phyloP scores from a whole-genome alignment of 2,888 invertebrate species.

The Tetragonisca angustula region DNA sequence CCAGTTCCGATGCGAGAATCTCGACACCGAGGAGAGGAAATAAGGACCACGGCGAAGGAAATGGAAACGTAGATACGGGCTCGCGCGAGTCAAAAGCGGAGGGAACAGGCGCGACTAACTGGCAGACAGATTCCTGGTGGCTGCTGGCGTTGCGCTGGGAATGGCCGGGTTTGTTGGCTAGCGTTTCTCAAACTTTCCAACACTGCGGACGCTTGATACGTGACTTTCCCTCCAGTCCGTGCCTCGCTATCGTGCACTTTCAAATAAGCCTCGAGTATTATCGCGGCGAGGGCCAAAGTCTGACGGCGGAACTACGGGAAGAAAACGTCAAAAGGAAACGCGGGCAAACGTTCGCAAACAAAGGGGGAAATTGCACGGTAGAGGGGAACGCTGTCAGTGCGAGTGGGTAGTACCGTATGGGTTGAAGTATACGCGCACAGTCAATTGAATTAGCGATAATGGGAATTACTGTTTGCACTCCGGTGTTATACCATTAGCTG shows the following conservation, averaged over 20 bases:
- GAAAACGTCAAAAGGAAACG: neutral
- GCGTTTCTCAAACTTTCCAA: constrained; percentile 32
- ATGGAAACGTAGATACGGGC: constrained; percentile 24
- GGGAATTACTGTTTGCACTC: constrained; percentile 6
- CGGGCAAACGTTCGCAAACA: neutral
- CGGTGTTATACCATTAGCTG: constrained; percentile 4
- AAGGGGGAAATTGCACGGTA: neutral
- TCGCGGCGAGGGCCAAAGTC: neutral
- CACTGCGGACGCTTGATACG: constrained; percentile 28
- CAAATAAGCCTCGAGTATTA: constrained; percentile 4
- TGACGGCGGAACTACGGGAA: neutral
- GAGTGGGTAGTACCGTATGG: neutral
- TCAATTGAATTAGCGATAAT: constrained; percentile 10
- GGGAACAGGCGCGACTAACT: constrained; percentile 2
- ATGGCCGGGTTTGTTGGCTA: neutral
- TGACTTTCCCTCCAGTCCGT: constrained; percentile 26
- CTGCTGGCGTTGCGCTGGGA: constrained; percentile 1
- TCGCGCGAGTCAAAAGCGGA: constrained; percentile 28
- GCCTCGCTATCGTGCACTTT: neutral
- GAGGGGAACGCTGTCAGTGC: neutral
- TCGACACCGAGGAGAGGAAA: neutral
- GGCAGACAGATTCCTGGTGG: neutral
- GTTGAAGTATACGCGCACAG: neutral
- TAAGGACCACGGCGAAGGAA: neutral
- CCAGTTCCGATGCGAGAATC: neutral